These are phyloP conservation scores for Mizuhopecten yessoensis DNA, from an alignment of 1,140 invertebrate genomes.

Conservation along the genomic window DNA sequence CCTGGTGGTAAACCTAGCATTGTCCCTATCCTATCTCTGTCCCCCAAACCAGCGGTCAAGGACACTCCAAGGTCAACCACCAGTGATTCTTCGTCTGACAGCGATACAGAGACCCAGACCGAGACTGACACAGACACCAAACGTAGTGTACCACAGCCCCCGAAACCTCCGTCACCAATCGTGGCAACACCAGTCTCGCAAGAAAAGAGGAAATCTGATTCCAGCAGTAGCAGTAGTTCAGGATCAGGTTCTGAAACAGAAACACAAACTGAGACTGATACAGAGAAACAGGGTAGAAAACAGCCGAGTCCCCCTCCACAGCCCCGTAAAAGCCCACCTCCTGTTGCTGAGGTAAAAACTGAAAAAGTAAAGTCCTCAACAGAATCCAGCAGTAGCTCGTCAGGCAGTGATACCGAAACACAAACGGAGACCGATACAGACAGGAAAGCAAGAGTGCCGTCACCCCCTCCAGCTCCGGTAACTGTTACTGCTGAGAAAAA, in stretches of 20 bases:
- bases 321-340: background rate
- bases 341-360: background rate
- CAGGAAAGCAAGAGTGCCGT: background rate
- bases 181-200: background rate
- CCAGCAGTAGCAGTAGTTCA: constrained; percentile 52
- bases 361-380: background rate
- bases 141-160: background rate
- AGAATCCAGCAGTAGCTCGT: background rate
- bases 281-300: background rate
- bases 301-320: no score
- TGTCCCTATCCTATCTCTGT: background rate
- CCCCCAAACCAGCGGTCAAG: background rate
- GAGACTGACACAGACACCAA: background rate
- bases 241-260: constrained; percentile 53
- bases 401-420: background rate
- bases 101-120: constrained; percentile 43
- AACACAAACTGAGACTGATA: constrained; percentile 7
- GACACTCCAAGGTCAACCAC: constrained; percentile 36
- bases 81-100: constrained; percentile 59
- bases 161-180: constrained; percentile 42
- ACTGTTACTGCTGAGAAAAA: background rate
- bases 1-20: background rate
- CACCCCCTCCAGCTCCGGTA: background rate
- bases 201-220: background rate
- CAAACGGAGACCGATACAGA: background rate